These are phyloP conservation scores for Caerostris extrusa DNA, from an alignment of 1,140 invertebrate species.

Conservation along the genomic window DNA sequence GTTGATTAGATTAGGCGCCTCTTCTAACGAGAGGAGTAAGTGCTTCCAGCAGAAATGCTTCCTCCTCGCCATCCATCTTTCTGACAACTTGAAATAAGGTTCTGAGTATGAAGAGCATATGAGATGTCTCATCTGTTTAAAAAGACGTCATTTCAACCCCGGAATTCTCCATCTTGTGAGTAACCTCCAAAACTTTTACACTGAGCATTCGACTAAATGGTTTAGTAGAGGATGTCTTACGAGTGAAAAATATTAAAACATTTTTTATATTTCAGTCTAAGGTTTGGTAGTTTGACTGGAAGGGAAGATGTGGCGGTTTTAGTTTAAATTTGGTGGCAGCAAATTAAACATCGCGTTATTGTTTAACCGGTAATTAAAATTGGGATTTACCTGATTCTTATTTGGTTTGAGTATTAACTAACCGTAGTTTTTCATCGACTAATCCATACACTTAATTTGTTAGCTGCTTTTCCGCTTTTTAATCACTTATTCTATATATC, in stretches of 20 bases:
- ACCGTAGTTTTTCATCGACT: too few species aligned
- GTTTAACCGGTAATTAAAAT: too few species aligned
- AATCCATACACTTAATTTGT: too few species aligned
- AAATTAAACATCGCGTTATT: too few species aligned
- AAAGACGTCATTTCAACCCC: slow-evolving; percentile 24
- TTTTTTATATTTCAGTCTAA: too few species aligned
- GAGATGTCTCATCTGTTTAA: slow-evolving; percentile 38
- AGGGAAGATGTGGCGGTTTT: too few species aligned
- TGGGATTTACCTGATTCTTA: too few species aligned
- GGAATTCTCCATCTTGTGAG: background rate
- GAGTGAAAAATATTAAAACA: background rate
- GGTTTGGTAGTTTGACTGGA: too few species aligned
- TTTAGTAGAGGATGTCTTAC: background rate
- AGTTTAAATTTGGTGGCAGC: too few species aligned
- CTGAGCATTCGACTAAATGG: background rate
- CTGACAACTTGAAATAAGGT: slow-evolving; percentile 55
- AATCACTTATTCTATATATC: too few species aligned
- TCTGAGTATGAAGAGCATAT: background rate
- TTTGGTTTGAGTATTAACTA: too few species aligned
- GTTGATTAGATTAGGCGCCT: slow-evolving; percentile 45
- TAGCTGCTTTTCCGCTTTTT: too few species aligned
- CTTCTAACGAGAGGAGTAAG: slow-evolving; percentile 32
- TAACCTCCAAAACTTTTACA: background rate
- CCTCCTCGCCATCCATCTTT: slow-evolving; percentile 35
- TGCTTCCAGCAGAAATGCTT: background rate